Percentiles rank a stretch among this genome's conserved stretches.
Evolutionary conservation across 1,140 invertebrate species (phyloP).

Genomic region (Belonocnema kinseyi): DNA sequence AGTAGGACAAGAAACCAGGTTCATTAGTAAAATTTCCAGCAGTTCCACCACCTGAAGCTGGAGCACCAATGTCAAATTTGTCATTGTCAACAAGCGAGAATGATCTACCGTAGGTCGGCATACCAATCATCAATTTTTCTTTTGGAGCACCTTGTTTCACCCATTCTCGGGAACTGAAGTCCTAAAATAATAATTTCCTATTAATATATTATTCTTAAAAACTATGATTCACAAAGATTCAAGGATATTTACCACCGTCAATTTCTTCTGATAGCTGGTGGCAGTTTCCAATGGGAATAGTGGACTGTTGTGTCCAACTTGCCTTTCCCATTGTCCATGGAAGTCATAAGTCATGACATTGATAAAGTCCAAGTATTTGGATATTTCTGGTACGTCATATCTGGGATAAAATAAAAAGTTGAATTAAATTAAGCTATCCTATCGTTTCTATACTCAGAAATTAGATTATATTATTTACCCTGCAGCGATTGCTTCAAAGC

Average conservation of each 20-base stretch:
- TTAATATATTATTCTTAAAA: not conserved
- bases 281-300: conserved; percentile 92
- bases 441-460: not conserved
- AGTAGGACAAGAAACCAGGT: conserved; percentile 94
- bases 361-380: conserved; percentile 95
- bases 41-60: conserved; percentile 89
- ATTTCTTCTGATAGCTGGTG: conserved; percentile 91
- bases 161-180: conserved; percentile 94
- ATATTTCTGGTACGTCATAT: conserved; percentile 95
- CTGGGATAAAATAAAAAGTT: conserved; percentile 62
- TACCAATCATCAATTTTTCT: conserved; percentile 96
- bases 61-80: conserved; percentile 94
- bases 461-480: conserved; percentile 76
- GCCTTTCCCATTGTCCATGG: conserved; percentile 94
- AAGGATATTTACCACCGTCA: conserved; percentile 85
- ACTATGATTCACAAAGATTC: conserved; percentile 8
- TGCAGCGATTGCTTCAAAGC: conserved; percentile 93
- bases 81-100: conserved; percentile 93
- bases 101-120: conserved; percentile 95
- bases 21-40: conserved; percentile 91
- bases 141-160: conserved; percentile 95
- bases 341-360: conserved; percentile 98
- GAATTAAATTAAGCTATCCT: conserved; percentile 15
- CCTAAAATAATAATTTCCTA: conserved; percentile 74
- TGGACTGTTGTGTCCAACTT: conserved; percentile 94